Evolutionary conservation across 2,797 vertebrate genomes (phyloP).

Genomic region (Chloroceryle amazona): DNA sequence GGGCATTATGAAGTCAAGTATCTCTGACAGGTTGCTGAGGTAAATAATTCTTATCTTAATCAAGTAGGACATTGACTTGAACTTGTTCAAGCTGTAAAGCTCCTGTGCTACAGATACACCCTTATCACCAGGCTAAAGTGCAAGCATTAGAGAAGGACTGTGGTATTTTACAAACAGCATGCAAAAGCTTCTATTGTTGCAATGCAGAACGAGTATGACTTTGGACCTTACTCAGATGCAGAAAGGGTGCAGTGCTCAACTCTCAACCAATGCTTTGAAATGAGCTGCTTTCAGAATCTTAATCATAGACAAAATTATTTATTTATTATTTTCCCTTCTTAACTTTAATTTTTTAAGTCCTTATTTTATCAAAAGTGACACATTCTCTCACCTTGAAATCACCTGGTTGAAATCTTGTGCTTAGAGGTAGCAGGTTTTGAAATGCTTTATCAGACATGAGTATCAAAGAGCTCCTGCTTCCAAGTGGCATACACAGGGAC

Average conservation of each 20-base stretch:
- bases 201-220: neutral
- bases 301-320: neutral
- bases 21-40: neutral
- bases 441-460: neutral
- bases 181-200: neutral
- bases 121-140: neutral
- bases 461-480: neutral
- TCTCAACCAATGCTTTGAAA: fast-evolving
- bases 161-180: neutral
- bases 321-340: neutral
- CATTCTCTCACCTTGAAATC: neutral
- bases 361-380: neutral
- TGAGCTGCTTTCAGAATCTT: neutral
- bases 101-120: neutral
- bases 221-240: neutral
- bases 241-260: neutral
- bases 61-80: neutral
- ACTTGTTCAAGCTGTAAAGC: neutral
- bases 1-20: neutral
- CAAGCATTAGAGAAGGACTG: neutral
- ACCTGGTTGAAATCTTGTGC: neutral
- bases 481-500: neutral
- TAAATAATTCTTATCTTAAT: neutral
- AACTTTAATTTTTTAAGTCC: neutral
- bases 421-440: neutral